A percentile compares a stretch with the other conserved stretches of the same genome.
phyloP scores from a whole-genome alignment of 2,797 vertebrate species.

The Macrochelys suwanniensis region DNA sequence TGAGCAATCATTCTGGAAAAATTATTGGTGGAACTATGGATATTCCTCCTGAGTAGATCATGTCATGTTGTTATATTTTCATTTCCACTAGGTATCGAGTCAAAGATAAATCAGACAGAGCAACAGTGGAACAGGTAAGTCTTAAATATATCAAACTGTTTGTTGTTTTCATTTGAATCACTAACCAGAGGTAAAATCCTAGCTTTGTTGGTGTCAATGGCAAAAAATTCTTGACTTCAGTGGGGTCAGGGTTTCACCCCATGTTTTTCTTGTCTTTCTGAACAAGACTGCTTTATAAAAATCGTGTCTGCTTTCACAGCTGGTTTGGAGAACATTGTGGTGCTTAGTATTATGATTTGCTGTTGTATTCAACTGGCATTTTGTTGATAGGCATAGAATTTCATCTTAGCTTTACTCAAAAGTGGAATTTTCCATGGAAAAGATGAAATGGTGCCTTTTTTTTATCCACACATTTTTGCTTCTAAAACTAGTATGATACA shows the following conservation, averaged over 20 bases:
- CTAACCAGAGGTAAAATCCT: background rate
- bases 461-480: background rate
- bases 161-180: background rate
- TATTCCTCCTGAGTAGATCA: background rate
- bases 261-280: background rate
- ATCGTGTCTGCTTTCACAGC: background rate
- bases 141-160: background rate
- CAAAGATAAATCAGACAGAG: conserved; percentile 97
- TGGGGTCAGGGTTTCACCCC: background rate
- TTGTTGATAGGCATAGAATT: background rate
- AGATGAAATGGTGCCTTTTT: background rate
- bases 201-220: background rate
- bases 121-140: conserved; percentile 94
- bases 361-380: background rate
- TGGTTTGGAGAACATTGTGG: background rate
- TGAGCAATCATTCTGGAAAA: background rate
- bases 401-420: background rate
- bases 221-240: background rate
- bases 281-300: background rate
- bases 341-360: background rate
- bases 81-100: conserved; percentile 88
- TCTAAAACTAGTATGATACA: background rate
- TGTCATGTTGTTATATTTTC: conserved; percentile 16
- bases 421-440: background rate
- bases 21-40: background rate